phyloP scores from a whole-genome alignment of 2,797 vertebrate species.

The Cyprinodon diabolis region DNA sequence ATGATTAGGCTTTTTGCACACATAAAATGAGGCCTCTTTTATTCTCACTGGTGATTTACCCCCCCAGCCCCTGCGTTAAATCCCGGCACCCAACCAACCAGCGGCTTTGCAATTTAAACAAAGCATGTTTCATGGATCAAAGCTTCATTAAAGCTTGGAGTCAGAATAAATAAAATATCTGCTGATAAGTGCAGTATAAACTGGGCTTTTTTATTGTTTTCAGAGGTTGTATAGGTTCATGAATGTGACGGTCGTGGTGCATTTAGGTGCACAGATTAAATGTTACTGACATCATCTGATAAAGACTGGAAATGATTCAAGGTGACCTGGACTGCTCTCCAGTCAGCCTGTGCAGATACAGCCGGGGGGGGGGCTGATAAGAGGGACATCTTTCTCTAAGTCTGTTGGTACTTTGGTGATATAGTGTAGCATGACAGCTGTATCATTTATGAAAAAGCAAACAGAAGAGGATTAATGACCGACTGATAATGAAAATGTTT shows the following conservation, averaged over 20 bases:
- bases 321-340: slow-evolving; percentile 31
- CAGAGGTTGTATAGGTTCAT: neutral
- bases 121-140: too few relatives aligned
- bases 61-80: too few relatives aligned
- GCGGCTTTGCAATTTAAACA: too few relatives aligned
- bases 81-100: too few relatives aligned
- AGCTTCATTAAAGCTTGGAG: too few relatives aligned
- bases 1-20: too few relatives aligned
- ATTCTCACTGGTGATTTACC: too few relatives aligned
- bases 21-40: too few relatives aligned
- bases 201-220: neutral
- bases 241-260: neutral
- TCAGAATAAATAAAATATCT: neutral
- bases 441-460: neutral
- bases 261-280: neutral
- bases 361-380: neutral
- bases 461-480: neutral
- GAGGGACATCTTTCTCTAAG: neutral
- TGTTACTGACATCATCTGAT: slow-evolving; percentile 1
- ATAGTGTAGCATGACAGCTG: too few relatives aligned
- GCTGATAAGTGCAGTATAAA: neutral
- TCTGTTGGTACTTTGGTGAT: neutral
- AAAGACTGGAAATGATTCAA: slow-evolving; percentile 2
- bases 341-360: slow-evolving; percentile 16
- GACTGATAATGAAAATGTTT: neutral